A percentile compares a stretch with the other conserved stretches of the same genome.
Evolutionary conservation across 1,140 invertebrate genomes (phyloP).

Genomic region (Pantala flavescens): DNA sequence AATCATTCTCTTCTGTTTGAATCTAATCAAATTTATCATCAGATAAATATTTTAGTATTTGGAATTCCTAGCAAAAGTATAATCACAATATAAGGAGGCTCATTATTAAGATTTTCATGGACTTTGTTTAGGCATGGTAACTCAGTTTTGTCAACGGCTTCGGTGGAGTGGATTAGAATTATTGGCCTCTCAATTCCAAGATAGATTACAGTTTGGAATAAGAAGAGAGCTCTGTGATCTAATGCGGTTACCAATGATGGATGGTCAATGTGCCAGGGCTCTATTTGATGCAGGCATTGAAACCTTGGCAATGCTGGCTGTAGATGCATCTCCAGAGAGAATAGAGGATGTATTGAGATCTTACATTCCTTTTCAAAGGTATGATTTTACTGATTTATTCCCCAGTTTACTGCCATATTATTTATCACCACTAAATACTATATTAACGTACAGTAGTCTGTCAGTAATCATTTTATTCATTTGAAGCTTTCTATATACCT

Average conservation of each 20-base stretch:
- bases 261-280: conserved; percentile 71
- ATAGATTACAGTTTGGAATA: conserved; percentile 87
- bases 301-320: conserved; percentile 64
- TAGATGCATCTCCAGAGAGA: conserved; percentile 45
- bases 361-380: conserved; percentile 71
- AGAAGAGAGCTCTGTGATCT: conserved; percentile 86
- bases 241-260: conserved; percentile 72
- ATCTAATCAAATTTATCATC: too few relatives aligned
- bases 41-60: too few relatives aligned
- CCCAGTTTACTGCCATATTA: background rate
- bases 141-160: conserved; percentile 82
- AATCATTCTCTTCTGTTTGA: too few relatives aligned
- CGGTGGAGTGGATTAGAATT: conserved; percentile 87
- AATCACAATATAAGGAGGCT: background rate
- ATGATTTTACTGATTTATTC: too few relatives aligned
- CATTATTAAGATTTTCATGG: conserved; percentile 17
- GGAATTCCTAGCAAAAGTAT: too few relatives aligned
- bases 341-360: conserved; percentile 70
- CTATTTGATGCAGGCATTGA: conserved; percentile 78
- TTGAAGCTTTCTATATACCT: too few relatives aligned
- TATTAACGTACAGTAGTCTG: too few relatives aligned
- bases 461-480: too few relatives aligned
- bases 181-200: conserved; percentile 84
- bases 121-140: conserved; percentile 65
- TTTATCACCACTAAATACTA: background rate